These are phyloP conservation scores for Gastrophysa polygoni DNA, from an alignment of 2,888 invertebrate species.

Conservation along the genomic window DNA sequence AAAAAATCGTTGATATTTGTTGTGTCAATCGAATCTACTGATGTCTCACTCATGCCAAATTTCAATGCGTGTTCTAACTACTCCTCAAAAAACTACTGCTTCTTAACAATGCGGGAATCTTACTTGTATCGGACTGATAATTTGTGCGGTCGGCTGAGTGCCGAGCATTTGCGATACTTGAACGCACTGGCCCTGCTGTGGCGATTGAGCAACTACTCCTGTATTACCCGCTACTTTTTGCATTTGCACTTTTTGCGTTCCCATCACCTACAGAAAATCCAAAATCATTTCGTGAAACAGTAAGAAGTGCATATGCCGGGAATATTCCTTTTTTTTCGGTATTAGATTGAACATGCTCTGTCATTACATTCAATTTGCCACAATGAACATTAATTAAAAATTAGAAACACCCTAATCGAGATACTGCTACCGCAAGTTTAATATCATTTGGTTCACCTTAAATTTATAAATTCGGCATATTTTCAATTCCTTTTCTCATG, in stretches of 20 bases:
- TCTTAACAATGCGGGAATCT: conserved; percentile 32
- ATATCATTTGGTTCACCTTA: too few relatives aligned
- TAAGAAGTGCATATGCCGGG: neutral
- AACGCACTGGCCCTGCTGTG: conserved; percentile 72
- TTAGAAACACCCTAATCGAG: too few relatives aligned
- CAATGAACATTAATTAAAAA: too few relatives aligned
- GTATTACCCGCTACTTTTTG: conserved; percentile 61
- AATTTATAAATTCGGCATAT: too few relatives aligned
- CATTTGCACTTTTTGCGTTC: conserved; percentile 61
- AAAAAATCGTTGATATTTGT: too few relatives aligned
- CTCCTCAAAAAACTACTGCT: conserved; percentile 31
- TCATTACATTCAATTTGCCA: too few relatives aligned
- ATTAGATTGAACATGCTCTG: too few relatives aligned
- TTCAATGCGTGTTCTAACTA: conserved; percentile 29
- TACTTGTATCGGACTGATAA: conserved; percentile 75
- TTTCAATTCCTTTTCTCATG: too few relatives aligned
- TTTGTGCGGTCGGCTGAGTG: conserved; percentile 71
- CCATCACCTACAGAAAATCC: conserved; percentile 51
- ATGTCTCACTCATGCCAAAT: conserved; percentile 15
- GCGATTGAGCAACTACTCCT: conserved; percentile 58
- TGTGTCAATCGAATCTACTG: conserved; percentile 13
- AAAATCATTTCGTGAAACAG: neutral
- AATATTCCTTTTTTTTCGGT: too few relatives aligned
- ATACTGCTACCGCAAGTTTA: too few relatives aligned
- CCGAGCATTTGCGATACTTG: conserved; percentile 74